Evolutionary conservation across 2,888 invertebrate genomes (phyloP), one percentile per base, ranked within the genome.

Genomic region (Cataglyphis rosenhaueri): DNA sequence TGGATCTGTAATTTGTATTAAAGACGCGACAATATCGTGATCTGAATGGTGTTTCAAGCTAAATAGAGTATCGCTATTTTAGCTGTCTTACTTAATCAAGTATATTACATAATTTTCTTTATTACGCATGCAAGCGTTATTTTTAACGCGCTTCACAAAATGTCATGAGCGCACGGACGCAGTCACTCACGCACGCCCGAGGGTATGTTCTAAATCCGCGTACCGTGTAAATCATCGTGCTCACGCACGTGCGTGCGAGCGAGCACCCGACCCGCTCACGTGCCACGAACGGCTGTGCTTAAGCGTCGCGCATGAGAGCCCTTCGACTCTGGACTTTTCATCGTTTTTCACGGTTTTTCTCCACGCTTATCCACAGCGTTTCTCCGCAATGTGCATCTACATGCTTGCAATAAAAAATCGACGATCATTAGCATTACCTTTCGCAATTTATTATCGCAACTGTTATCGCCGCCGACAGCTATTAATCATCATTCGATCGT

Each of bases 191-290:
- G 66, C 55, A 59, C 10, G 35, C 35, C 44, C 25, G 61, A 41
- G 48, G 71, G 59, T 79, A 61, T 59, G 70, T 70, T 79, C 85
- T 87, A 85, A 87, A 87, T 87, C 83, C 84, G 82, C 87, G 84
- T 76, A 71, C 52, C 82, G 65, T 84, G 84, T 87, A 87, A 87
- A 87, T 87, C 87, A 87, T 79, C 71, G 78, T 59, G 61, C 48
- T 82, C 71, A 79, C 83, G 87, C 87, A 85, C 87, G 85, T 83
- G 87, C 85, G 41, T 78, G 68, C 76, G 57, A 68, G 21, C 21
- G 21, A 21, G 78, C 70, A 41, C 21, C 25, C 59, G 59, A 52
- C 35, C 48, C 70, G 70, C 71, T 79, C 78, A 79, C 78, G 78
- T 79, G 78, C 78, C 71, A 79, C 70, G 59, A 44, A 70, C 59